These are phyloP conservation scores for Spilogale gracilis DNA, from an alignment of 2,113 vertebrate genomes.

Conservation along the genomic window DNA sequence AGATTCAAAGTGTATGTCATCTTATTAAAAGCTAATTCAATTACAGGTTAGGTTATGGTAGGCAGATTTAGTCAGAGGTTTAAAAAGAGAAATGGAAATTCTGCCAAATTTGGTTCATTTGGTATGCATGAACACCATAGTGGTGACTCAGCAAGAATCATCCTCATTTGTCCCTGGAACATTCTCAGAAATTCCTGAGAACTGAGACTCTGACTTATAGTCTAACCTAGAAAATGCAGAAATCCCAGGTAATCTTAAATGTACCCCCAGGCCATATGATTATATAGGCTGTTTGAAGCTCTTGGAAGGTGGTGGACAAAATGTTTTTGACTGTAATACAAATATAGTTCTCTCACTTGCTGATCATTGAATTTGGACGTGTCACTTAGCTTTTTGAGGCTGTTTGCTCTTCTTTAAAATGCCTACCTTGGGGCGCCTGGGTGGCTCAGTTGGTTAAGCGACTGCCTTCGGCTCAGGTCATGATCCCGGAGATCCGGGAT, in stretches of 20 bases:
- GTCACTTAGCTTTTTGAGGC: not conserved
- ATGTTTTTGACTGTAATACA: not conserved
- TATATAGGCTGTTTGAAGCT: not conserved
- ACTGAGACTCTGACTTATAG: not conserved
- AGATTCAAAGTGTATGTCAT: constrained; percentile 40
- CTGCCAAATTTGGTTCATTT: not conserved
- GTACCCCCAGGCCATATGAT: not conserved
- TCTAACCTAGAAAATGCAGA: constrained; percentile 23
- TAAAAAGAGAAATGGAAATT: constrained; percentile 64
- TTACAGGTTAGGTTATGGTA: not conserved
- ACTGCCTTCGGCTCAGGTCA: too few species aligned
- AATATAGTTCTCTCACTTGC: constrained; percentile 10
- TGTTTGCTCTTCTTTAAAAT: constrained; percentile 45
- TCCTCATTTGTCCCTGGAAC: not conserved
- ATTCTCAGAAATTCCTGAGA: not conserved
- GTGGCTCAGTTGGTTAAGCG: too few species aligned
- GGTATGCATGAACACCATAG: not conserved
- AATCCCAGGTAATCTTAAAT: not conserved
- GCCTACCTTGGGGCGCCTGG: too few species aligned
- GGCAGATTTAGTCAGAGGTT: constrained; percentile 6
- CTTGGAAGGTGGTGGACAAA: not conserved
- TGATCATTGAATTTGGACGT: not conserved
- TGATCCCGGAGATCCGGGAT: too few species aligned
- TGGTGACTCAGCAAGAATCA: not conserved
- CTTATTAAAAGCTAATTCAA: constrained; percentile 59